These are phyloP conservation scores for Azemiops feae DNA, from an alignment of 2,113 vertebrate species.

Conservation along the genomic window DNA sequence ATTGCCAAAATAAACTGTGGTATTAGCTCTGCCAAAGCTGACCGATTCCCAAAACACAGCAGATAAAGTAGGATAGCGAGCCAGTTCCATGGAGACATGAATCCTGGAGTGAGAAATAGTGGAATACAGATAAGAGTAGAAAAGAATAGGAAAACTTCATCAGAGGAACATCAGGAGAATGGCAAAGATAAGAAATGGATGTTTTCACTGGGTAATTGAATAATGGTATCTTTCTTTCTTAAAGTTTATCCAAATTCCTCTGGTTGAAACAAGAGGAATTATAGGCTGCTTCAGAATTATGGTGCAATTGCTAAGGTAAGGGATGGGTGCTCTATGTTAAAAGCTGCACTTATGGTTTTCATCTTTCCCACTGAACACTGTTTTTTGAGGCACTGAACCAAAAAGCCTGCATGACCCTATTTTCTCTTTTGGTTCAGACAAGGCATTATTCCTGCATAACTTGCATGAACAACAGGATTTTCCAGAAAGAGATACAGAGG, in stretches of 20 bases:
- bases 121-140: slow-evolving; percentile 18
- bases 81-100: slow-evolving; percentile 21
- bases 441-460: background rate
- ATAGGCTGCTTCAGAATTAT: slow-evolving; percentile 57
- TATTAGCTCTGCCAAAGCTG: slow-evolving; percentile 12
- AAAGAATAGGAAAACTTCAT: slow-evolving; percentile 38
- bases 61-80: slow-evolving; percentile 18
- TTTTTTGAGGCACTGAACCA: slow-evolving; percentile 22
- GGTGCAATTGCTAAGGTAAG: slow-evolving; percentile 65
- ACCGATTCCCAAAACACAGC: background rate
- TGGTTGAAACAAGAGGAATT: slow-evolving; percentile 56
- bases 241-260: slow-evolving; percentile 50
- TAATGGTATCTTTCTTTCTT: slow-evolving; percentile 9
- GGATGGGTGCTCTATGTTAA: slow-evolving; percentile 62
- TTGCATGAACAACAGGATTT: slow-evolving; percentile 45
- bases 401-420: background rate
- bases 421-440: background rate
- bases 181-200: background rate
- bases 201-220: slow-evolving; percentile 23
- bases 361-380: slow-evolving; percentile 9
- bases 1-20: background rate
- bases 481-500: background rate
- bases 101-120: background rate
- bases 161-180: slow-evolving; percentile 25
- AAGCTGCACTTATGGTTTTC: slow-evolving; percentile 53